phyloP scores from a whole-genome alignment of 1,140 invertebrate genomes.

The Pseudomyrmex concolor region DNA sequence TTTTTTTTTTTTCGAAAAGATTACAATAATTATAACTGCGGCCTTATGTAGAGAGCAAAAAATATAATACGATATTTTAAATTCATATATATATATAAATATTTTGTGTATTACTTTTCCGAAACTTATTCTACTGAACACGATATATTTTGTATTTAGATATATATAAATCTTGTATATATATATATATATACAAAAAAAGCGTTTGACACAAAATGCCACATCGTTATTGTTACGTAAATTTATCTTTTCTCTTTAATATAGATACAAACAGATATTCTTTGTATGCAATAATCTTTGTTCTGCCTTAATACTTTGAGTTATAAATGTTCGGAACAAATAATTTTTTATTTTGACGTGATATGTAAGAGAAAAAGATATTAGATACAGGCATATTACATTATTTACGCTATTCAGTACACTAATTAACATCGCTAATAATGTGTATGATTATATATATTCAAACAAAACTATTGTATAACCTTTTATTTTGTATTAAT shows the following conservation, averaged over 20 bases:
- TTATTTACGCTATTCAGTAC: background rate
- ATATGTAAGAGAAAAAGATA: background rate
- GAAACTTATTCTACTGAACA: background rate
- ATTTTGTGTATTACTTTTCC: background rate
- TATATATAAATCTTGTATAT: background rate
- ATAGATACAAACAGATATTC: background rate
- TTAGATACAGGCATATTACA: background rate
- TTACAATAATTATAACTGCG: background rate
- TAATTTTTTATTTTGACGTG: background rate
- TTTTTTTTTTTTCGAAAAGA: background rate
- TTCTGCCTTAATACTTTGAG: constrained; percentile 20
- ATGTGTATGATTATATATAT: constrained; percentile 17
- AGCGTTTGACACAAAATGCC: background rate
- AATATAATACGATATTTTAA: background rate
- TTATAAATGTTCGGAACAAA: background rate
- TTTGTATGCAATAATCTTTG: background rate
- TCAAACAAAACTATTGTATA: constrained; percentile 15
- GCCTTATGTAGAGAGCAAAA: background rate
- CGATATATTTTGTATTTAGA: background rate
- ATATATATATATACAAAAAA: no score
- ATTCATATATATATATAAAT: background rate
- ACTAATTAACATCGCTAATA: constrained; percentile 10
- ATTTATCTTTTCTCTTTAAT: background rate
- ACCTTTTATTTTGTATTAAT: background rate
- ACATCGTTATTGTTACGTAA: background rate